A percentile compares a stretch with the other conserved stretches of the same genome.
Conservation (phyloP, 2,113 vertebrate species). For the Notothenia rossii region DNA sequence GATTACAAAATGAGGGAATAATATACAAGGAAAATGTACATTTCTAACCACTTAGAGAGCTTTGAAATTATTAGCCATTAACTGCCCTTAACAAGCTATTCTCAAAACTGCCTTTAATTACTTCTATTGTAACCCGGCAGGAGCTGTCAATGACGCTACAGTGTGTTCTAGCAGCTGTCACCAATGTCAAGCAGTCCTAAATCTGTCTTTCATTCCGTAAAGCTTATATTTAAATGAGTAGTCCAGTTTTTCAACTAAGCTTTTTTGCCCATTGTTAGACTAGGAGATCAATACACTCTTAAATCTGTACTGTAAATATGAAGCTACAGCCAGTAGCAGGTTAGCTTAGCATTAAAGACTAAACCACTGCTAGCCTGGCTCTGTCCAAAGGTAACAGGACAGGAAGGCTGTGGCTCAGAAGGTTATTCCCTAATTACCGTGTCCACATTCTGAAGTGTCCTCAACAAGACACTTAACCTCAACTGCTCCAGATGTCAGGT, state of each 20-base stretch:
- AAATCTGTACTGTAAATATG: neutral
- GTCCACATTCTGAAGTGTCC: neutral
- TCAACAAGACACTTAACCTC: neutral
- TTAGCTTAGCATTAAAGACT: neutral
- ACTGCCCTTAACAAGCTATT: neutral
- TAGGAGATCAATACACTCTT: neutral
- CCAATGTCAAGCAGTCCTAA: neutral
- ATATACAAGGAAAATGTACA: neutral
- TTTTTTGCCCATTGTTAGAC: neutral
- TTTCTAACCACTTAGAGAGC: too few relatives aligned
- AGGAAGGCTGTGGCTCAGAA: neutral
- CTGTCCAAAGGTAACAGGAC: neutral
- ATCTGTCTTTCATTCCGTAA: neutral
- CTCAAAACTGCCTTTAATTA: too few relatives aligned
- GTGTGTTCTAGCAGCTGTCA: neutral
- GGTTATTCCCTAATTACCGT: neutral
- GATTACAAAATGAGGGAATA: neutral
- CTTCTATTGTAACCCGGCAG: too few relatives aligned
- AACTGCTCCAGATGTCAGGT: neutral
- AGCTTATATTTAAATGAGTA: neutral
- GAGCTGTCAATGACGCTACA: neutral
- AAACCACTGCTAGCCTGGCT: neutral
- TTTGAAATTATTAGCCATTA: neutral
- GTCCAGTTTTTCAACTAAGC: neutral
- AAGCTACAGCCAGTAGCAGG: neutral